A percentile compares a stretch with the other conserved stretches of the same genome.
Evolutionary conservation across 2,888 invertebrate genomes (phyloP).

Genomic region (Chrysotoxum bicinctum): DNA sequence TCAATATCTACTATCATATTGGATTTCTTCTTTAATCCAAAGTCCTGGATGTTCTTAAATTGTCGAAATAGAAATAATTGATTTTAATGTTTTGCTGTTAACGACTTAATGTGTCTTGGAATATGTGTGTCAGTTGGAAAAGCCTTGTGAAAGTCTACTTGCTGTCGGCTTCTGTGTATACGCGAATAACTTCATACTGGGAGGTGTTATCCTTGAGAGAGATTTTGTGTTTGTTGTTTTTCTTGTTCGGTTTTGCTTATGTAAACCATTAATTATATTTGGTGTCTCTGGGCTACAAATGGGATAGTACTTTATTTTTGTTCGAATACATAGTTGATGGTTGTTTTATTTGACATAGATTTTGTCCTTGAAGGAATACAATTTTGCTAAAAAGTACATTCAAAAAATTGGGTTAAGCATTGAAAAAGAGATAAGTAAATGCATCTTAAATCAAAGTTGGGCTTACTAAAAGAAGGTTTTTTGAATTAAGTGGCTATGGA

Average conservation of each 20-base stretch:
- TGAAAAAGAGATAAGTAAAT: no score
- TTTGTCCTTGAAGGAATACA: background rate
- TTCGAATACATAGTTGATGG: background rate
- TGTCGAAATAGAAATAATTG: conserved; percentile 45
- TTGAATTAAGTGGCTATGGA: no score
- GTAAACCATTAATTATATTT: conserved; percentile 44
- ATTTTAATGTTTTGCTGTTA: conserved; percentile 50
- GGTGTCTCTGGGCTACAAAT: conserved; percentile 1
- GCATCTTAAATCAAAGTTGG: no score
- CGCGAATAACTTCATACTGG: background rate
- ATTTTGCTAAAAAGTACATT: no score
- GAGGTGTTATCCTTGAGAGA: conserved; percentile 13
- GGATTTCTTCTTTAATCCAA: conserved; percentile 49
- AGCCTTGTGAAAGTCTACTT: conserved; percentile 24
- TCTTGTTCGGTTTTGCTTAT: conserved; percentile 30
- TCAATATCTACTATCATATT: background rate
- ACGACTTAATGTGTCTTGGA: conserved; percentile 27
- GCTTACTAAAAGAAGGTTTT: no score
- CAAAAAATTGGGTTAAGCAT: no score
- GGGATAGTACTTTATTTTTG: background rate
- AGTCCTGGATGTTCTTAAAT: background rate
- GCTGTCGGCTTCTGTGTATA: conserved; percentile 1
- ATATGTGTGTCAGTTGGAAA: conserved; percentile 10
- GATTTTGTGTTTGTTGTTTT: conserved; percentile 14
- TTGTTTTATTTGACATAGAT: background rate